Base-by-base conservation (phyloP, 2,113 vertebrate species). In the Sceloporus tristichus region DNA sequence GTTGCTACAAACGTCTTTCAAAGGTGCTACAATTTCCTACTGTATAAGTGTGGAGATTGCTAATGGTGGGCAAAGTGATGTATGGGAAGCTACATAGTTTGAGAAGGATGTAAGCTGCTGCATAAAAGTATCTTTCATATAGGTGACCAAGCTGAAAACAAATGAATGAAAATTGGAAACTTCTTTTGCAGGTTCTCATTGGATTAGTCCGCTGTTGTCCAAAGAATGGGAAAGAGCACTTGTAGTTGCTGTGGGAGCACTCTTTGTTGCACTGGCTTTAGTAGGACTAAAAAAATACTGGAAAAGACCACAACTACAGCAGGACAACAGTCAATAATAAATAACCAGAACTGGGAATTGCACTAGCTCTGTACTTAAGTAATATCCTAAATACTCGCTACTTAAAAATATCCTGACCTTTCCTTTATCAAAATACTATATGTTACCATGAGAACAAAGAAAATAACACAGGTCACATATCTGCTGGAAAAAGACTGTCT, bases 121-220 rank as follows among this genome's bases (percentile, higher is more conserved):
- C 53, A 56, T 73, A 9, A 74, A 25, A 74, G 3, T 25, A 1
- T 56, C n/a, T 25, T 54, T 38, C 54, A 18, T 13, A 19, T 29
- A 29, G 34, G 18, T 23, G 21, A 25, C n/a, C 34, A 59, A 1
- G 42, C 4, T 19, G 59, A 10, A 29, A 71, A 62, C 9, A 81
- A 8, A 53, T 34, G 11, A 34, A 56, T n/a, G 34, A 21, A 80
- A 25, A 16, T 59, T 56, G 9, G 34, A 74, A 74, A 87, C 40
- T 40, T 70, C 16, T 85, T 25, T 87, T 80, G 8, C 71, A 90
- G 82, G 68, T n/a, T 70, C 70, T 59, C 21, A 34, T 3, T 75
- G 34, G 42, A 19, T 19, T n/a, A 77, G 10, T n/a, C 11, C 25
- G 27, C 16, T 70, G 18, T 48, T 90, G 13, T 56, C 82, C 40